Evolutionary conservation across 2,888 invertebrate genomes (phyloP), one percentile per base, ranked within the genome.

Genomic region (Graphium colonna): DNA sequence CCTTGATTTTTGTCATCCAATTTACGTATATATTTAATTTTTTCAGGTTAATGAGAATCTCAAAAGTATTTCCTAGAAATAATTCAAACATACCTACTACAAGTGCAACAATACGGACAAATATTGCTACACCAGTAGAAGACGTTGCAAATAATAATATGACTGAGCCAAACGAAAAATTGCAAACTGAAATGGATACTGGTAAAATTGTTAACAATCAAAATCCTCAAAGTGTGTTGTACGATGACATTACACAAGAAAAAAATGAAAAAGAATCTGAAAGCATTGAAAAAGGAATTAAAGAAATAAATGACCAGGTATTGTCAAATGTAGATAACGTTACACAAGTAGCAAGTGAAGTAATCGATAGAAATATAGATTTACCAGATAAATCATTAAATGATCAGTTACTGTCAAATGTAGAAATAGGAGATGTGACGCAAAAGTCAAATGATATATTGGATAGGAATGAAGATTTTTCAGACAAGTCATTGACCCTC

Each of bases 21-120:
- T n/a, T n/a, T n/a, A n/a, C n/a, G n/a, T n/a, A n/a, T n/a, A n/a
- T n/a, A n/a, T n/a, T n/a, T n/a, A n/a, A n/a, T n/a, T 43, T 3
- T 52, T 52, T 42, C 17, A 52, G 52, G n/a, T 33, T 26, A 47
- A 47, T 52, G 28, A 47, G 42, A 38, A 12, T 52, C 5, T 21
- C 38, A 26, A 52, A 42, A 28, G 43, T 21, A 13, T 36, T 8
- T 26, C 12, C 5, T 26, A 39, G 5, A 2, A 36, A 12, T 17
- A 10, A 10, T 2, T 10, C 33, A 33, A 33, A 10, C 9, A 10
- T n/a, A 10, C 10, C 33, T 10, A 33, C 33, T 10, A 10, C 33
- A 9, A 3, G 33, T 33, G 2, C 8, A 10, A 2, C 8, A n/a
- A 3, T 10, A 33, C 33, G 10, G 10, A 10, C 33, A 10, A 33